Evolutionary conservation across 2,797 vertebrate species (phyloP).

Genomic region (Enteromius unitaeniatus): DNA sequence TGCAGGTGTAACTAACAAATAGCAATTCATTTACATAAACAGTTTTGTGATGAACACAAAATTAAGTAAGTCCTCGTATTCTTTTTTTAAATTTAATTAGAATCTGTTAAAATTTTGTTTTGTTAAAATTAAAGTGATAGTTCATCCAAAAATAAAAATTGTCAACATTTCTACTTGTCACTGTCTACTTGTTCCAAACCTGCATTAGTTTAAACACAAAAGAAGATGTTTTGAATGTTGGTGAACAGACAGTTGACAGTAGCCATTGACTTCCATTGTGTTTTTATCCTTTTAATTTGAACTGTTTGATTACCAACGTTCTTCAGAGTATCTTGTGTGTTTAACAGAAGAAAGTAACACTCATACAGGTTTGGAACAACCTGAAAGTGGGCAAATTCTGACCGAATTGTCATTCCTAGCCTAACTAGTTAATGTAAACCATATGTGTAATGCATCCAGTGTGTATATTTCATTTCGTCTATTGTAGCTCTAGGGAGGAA

Average conservation of each 20-base stretch:
- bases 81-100: not conserved
- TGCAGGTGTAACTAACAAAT: not conserved
- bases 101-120: not conserved
- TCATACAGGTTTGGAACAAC: not conserved
- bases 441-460: not conserved
- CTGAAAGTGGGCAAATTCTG: not conserved
- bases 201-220: not conserved
- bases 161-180: not conserved
- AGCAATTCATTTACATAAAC: not conserved
- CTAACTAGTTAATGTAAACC: not conserved
- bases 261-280: not conserved
- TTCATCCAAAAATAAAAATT: not conserved
- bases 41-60: no score
- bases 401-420: not conserved
- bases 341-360: not conserved
- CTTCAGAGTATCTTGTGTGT: not conserved
- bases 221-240: not conserved
- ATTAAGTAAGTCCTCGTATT: not conserved
- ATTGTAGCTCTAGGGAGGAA: not conserved
- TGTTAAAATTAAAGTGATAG: not conserved
- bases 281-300: not conserved
- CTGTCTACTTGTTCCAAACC: not conserved
- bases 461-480: not conserved
- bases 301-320: not conserved
- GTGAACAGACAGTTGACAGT: not conserved